These are phyloP conservation scores for Diarsia dahlii DNA, from an alignment of 2,888 invertebrate species.

Conservation along the genomic window DNA sequence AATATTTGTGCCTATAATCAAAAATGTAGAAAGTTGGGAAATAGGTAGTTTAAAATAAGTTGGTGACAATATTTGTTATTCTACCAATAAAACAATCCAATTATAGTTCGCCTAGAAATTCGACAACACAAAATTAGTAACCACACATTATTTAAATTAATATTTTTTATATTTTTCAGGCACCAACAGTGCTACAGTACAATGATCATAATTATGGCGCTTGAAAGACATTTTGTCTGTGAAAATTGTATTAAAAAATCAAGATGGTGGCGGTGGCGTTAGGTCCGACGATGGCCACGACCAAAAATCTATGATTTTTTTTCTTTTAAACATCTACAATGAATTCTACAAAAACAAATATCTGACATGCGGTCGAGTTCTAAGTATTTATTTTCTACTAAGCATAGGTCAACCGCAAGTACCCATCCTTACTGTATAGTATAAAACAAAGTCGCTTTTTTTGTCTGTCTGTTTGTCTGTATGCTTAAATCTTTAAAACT, in stretches of 20 bases:
- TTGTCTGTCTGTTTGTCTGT: too few relatives aligned
- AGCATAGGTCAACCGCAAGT: background rate
- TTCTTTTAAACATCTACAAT: too few relatives aligned
- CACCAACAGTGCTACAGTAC: background rate
- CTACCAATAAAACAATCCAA: background rate
- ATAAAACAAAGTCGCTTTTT: too few relatives aligned
- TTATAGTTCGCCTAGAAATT: background rate
- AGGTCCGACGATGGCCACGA: background rate
- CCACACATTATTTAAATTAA: background rate
- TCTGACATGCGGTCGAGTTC: background rate
- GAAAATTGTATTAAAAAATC: background rate
- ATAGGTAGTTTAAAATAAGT: too few relatives aligned
- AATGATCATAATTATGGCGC: background rate
- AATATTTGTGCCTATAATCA: too few relatives aligned
- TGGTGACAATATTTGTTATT: background rate
- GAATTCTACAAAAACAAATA: background rate
- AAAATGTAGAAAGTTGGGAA: background rate
- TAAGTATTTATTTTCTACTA: background rate
- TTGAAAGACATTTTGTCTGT: background rate
- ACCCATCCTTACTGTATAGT: background rate
- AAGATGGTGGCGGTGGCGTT: background rate
- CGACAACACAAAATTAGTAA: background rate
- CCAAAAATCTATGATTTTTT: too few relatives aligned
- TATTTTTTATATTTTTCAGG: background rate
- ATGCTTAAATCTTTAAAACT: too few relatives aligned